Conservation (phyloP, 1,140 invertebrate genomes). For the Drosophila auraria region DNA sequence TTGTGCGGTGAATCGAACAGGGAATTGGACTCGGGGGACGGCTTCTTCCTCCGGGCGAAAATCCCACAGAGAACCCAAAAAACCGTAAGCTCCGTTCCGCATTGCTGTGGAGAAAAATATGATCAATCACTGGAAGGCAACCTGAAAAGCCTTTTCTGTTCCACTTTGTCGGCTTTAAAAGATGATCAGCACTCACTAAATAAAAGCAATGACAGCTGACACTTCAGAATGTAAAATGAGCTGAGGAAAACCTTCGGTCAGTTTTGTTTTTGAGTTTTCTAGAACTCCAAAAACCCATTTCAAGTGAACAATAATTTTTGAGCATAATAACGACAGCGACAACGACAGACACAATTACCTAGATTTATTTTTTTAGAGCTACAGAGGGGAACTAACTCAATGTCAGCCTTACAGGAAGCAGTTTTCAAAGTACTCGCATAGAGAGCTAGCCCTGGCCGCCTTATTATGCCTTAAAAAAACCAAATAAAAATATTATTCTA, state of each 20-base stretch:
- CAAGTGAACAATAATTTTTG: slow-evolving; percentile 67
- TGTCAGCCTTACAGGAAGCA: slow-evolving; percentile 71
- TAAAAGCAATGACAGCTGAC: slow-evolving; percentile 41
- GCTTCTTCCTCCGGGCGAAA: slow-evolving; percentile 29
- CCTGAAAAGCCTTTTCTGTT: slow-evolving; percentile 26
- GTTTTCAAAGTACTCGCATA: slow-evolving; percentile 16
- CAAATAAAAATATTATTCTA: slow-evolving; percentile 18
- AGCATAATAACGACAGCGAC: slow-evolving; percentile 30
- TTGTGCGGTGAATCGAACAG: slow-evolving; percentile 32
- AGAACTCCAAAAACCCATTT: slow-evolving; percentile 61
- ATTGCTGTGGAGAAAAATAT: slow-evolving; percentile 61
- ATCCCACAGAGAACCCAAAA: slow-evolving; percentile 5
- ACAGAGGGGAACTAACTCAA: slow-evolving; percentile 57
- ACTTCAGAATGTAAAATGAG: slow-evolving; percentile 71
- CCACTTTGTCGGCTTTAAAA: neutral
- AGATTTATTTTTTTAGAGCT: slow-evolving; percentile 57
- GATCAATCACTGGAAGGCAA: slow-evolving; percentile 30
- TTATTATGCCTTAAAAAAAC: slow-evolving; percentile 49
- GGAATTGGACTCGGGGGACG: slow-evolving; percentile 39
- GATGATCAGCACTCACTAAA: slow-evolving; percentile 36
- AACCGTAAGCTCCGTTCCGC: slow-evolving; percentile 67
- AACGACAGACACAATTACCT: slow-evolving; percentile 71
- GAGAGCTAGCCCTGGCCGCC: slow-evolving; percentile 60
- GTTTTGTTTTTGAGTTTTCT: slow-evolving; percentile 50
- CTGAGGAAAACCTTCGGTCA: slow-evolving; percentile 58